Evolutionary conservation across 2,797 vertebrate genomes (phyloP).

Genomic region (Nannoperca obscura): DNA sequence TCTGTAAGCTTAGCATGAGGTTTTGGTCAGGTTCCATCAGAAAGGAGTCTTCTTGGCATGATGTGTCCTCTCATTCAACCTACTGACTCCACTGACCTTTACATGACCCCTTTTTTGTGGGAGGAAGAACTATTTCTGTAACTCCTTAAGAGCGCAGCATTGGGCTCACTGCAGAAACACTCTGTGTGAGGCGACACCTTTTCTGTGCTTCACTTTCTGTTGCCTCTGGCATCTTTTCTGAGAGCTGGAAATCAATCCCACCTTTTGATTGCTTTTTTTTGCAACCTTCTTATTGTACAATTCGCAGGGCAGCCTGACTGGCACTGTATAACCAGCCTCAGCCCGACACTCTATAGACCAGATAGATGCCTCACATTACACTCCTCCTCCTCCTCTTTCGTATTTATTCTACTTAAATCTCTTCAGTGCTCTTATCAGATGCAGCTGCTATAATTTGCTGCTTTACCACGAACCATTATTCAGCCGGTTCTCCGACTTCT

Average conservation of each 20-base stretch:
- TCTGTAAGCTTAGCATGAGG: accelerated
- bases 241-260: conserved; percentile 68
- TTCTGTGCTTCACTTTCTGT: conserved; percentile 34
- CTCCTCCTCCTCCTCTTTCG: background rate
- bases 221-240: conserved; percentile 48
- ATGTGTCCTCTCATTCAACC: conserved; percentile 4
- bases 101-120: conserved; percentile 25
- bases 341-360: background rate
- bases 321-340: conserved; percentile 7
- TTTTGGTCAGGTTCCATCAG: background rate
- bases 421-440: conserved; percentile 11
- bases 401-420: conserved; percentile 28
- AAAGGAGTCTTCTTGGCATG: background rate
- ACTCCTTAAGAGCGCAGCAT: conserved; percentile 6
- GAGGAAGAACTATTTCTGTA: background rate
- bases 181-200: conserved; percentile 13
- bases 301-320: conserved; percentile 3
- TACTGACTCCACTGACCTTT: conserved; percentile 42
- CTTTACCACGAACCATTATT: conserved; percentile 28
- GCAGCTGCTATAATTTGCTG: background rate
- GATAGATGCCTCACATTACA: background rate
- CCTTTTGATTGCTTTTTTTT: conserved; percentile 53
- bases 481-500: background rate
- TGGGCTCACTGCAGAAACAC: conserved; percentile 30
- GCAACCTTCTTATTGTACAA: conserved; percentile 26